These are phyloP conservation scores for Theristus sp. DNA, from an alignment of 2,888 invertebrate genomes.

Conservation along the genomic window DNA sequence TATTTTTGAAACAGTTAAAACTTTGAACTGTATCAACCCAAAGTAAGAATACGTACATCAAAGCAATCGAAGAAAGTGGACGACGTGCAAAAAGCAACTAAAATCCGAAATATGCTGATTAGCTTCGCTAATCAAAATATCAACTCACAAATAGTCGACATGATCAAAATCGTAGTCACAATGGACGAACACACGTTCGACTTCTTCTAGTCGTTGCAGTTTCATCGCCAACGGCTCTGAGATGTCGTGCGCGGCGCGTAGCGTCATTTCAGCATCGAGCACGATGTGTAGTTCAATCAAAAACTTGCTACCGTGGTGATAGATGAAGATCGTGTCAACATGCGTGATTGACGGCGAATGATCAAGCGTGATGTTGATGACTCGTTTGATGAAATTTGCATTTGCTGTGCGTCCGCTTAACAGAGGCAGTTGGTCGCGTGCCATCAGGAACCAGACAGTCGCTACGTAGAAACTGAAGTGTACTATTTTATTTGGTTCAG, in stretches of 20 bases:
- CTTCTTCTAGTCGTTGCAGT: neutral
- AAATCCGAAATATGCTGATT: too few relatives aligned
- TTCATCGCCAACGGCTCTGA: neutral
- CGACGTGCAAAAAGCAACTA: too few relatives aligned
- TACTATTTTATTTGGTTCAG: too few relatives aligned
- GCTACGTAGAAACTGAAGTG: neutral
- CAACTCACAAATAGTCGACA: too few relatives aligned
- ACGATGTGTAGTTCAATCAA: neutral
- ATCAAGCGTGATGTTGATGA: neutral
- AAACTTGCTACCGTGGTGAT: neutral
- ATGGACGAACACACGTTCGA: neutral
- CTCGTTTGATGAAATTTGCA: neutral
- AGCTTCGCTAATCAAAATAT: too few relatives aligned
- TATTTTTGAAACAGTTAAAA: too few relatives aligned
- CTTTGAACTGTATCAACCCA: too few relatives aligned
- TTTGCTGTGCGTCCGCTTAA: neutral
- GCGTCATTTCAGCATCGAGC: conserved; percentile 16
- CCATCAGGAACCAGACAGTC: neutral
- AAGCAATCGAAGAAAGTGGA: too few relatives aligned
- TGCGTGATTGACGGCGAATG: neutral
- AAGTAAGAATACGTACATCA: too few relatives aligned
- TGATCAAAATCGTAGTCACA: neutral
- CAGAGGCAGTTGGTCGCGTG: neutral
- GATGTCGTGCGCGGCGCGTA: conserved; percentile 31
- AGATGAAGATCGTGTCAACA: neutral